phyloP scores from a whole-genome alignment of 2,888 invertebrate species.

The Ligdia adustata region DNA sequence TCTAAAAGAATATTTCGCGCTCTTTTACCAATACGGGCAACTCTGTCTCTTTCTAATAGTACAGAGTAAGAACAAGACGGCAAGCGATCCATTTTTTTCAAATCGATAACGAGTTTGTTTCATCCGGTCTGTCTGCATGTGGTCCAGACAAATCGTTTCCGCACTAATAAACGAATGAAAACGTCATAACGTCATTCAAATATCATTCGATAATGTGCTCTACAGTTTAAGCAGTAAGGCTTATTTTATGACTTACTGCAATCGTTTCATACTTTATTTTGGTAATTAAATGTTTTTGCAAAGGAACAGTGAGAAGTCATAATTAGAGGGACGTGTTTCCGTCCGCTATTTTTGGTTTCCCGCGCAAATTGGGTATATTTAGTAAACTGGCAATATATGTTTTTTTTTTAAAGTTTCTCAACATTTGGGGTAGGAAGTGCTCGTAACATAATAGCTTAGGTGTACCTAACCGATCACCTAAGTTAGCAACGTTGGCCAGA shows the following conservation, averaged over 20 bases:
- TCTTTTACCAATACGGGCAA: constrained; percentile 49
- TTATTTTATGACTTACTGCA: constrained; percentile 12
- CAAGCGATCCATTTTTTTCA: constrained; percentile 61
- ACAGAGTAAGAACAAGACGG: constrained; percentile 38
- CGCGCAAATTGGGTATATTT: constrained; percentile 66
- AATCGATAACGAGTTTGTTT: constrained; percentile 74
- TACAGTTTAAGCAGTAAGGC: background rate
- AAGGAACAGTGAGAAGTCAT: constrained; percentile 38
- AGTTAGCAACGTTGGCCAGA: no score
- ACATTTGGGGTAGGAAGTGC: no score
- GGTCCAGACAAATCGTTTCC: constrained; percentile 81
- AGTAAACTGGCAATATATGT: constrained; percentile 46
- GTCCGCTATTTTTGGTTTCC: constrained; percentile 69
- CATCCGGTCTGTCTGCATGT: constrained; percentile 79
- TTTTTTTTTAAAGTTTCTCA: no score
- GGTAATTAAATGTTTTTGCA: no score
- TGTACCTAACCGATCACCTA: no score
- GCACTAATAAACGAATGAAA: constrained; percentile 37
- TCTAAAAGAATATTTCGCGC: background rate
- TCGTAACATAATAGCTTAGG: no score
- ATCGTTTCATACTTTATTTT: no score
- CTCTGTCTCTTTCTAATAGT: constrained; percentile 42
- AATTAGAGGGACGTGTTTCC: constrained; percentile 72
- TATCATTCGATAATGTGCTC: constrained; percentile 9
- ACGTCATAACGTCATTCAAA: constrained; percentile 17